Base-by-base conservation (phyloP, 2,113 vertebrate species). In the Miniopterus natalensis region DNA sequence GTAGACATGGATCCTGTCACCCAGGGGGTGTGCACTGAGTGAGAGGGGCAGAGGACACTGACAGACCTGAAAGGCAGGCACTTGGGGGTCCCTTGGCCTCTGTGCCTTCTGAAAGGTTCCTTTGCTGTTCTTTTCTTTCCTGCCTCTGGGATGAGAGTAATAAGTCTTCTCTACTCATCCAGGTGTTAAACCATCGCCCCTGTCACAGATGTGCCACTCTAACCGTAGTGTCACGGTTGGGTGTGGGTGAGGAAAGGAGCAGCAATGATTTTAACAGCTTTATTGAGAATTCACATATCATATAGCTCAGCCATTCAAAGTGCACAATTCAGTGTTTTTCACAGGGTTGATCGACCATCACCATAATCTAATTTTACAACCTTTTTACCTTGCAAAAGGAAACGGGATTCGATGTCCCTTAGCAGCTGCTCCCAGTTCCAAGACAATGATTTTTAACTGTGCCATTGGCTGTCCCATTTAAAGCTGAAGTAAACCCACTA, bases 381-480 rank as follows among this genome's bases (percentile, higher is more conserved):
- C 75, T n/a, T 90, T 78, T 83, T 84, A 83, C 6, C 53, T 59
- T 77, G 4, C 31, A 66, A 55, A 94, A 88, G 47, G 75, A 84
- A 84, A 93, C 61, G 23, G 66, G 20, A 49, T 36, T 63, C 47
- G 27, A 10, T 53, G 49, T 31, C 57, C 68, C 83, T 78, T 74
- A 47, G 49, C 74, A 53, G 31, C 45, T 59, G 55, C 49, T 94
- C 13, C n/a, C 13, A 25, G 47, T 61, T 61, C 42, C 29, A 36
- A 7, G 11, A 63, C 63, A 73, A 88, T 89, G 57, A 75, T 29
- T 88, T 79, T 27, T 91, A 42, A 93, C 49, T 51, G 11, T 27
- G 68, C 40, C 23, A 8, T 78, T 31, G 51, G 4, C 42, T 68
- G 65, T 31, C 36, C 29, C 77, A 84, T 90, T 55, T 63, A 84